These are phyloP conservation scores for Abramis brama DNA, from an alignment of 2,113 vertebrate genomes.

Conservation along the genomic window DNA sequence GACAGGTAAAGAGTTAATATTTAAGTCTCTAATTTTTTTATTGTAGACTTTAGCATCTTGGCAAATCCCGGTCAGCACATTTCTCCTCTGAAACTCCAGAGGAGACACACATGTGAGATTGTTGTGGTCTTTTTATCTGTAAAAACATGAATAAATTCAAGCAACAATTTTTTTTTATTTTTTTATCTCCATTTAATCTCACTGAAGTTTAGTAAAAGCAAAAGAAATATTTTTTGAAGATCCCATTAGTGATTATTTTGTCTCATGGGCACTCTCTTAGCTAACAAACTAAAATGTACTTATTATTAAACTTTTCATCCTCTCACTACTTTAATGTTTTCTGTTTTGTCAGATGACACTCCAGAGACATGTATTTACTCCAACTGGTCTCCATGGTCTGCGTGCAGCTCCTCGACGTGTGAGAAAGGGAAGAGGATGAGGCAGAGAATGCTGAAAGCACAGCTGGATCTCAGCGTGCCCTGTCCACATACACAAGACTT, in stretches of 20 bases:
- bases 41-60: no score
- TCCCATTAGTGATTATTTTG: not conserved
- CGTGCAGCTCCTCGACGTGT: slow-evolving; percentile 96
- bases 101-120: no score
- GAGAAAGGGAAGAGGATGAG: slow-evolving; percentile 98
- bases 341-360: slow-evolving; percentile 85
- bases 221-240: no score
- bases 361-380: slow-evolving; percentile 99
- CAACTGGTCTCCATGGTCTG: slow-evolving; percentile 98
- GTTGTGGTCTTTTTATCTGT: no score
- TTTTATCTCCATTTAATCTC: not conserved
- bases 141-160: no score
- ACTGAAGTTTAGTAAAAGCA: not conserved
- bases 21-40: no score
- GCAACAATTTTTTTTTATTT: no score
- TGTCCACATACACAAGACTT: slow-evolving; percentile 98
- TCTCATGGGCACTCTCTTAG: not conserved
- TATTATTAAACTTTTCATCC: not conserved
- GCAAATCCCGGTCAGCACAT: no score
- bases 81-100: no score
- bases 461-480: slow-evolving; percentile 93
- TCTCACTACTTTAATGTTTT: not conserved
- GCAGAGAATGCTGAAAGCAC: slow-evolving; percentile 97
- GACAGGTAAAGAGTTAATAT: no score
- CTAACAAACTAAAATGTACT: not conserved